Conservation (phyloP, 2,797 vertebrate genomes). For the Phrynocephalus forsythii region DNA sequence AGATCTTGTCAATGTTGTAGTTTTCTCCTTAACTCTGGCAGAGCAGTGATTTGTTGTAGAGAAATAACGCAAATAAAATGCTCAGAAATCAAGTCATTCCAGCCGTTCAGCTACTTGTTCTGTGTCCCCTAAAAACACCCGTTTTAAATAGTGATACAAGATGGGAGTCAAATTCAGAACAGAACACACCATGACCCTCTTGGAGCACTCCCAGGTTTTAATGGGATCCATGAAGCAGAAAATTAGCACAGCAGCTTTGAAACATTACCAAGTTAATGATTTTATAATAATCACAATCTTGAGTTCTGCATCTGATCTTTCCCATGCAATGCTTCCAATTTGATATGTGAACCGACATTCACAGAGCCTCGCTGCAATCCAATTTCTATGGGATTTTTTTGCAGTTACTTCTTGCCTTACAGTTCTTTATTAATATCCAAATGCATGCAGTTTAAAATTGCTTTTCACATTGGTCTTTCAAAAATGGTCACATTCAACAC, state of each 20-base stretch:
- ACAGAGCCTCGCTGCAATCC: background rate
- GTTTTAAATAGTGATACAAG: constrained; percentile 12
- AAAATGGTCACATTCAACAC: constrained; percentile 2
- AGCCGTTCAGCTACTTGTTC: constrained; percentile 6
- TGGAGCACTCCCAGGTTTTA: constrained; percentile 25
- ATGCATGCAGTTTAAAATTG: background rate
- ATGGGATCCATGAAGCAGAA: constrained; percentile 4
- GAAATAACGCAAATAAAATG: background rate
- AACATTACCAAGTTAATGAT: constrained; percentile 27
- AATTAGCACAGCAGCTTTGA: constrained; percentile 17
- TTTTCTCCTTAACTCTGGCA: background rate
- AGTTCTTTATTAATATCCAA: constrained; percentile 1
- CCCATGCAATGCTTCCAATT: background rate
- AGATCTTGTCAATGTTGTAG: background rate
- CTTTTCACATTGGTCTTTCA: constrained; percentile 17
- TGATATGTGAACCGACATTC: constrained; percentile 3
- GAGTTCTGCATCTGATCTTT: background rate
- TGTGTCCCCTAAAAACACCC: background rate
- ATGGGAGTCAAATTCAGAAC: constrained; percentile 8
- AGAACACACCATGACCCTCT: constrained; percentile 2
- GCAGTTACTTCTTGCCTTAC: background rate
- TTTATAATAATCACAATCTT: background rate
- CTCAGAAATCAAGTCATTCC: background rate
- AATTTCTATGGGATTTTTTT: constrained; percentile 34
- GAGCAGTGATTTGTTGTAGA: background rate